Evolutionary conservation across 1,140 invertebrate genomes (phyloP), one percentile per base, ranked within the genome.

Genomic region (Saccostrea cuccullata): DNA sequence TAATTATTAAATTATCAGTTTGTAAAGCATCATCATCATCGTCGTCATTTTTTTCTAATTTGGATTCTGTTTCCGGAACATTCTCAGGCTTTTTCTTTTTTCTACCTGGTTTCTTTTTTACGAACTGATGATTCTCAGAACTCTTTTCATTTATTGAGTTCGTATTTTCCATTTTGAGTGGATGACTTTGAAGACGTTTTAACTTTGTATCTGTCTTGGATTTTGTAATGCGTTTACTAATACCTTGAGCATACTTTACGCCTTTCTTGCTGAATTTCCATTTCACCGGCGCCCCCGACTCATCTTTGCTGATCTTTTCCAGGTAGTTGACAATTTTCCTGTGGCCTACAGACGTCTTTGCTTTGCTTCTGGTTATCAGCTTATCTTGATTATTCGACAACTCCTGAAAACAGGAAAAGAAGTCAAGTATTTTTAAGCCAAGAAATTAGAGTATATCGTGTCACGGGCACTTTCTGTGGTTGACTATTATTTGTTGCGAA

Each of bases 241-340:
- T 87, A 36, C 87, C 73, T 70, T 88, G 86, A 56, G 89, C 89
- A 23, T 85, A 82, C 20, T 90, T 86, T 9, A 90, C 67, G n/a
- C 86, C 86, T 55, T 87, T 86, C 60, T 90, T 87, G 17, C 86
- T 90, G 20, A 90, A 90, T 58, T 86, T 90, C 89, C 89, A 90
- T 73, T 83, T 88, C 9, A 90, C 89, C 30, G 89, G 89, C 11
- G 89, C 89, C 5, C 89, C 89, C 3, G 86, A 55, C 47, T 87
- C 84, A 58, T 90, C 89, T 56, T 85, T 85, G 60, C 89, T 90
- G 17, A 90, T 58, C 47, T 90, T 90, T 60, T 90, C 87, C 23
- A 90, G 84, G 56, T 84, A 88, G 77, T 87, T 82, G 23, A 90
- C 89, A 84, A 90, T 87, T 36, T 90, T 85, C 26, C 87, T 86